Percentiles rank a stretch among this genome's conserved stretches.
phyloP scores from a whole-genome alignment of 2,113 vertebrate genomes.

The Apeltes quadracus region DNA sequence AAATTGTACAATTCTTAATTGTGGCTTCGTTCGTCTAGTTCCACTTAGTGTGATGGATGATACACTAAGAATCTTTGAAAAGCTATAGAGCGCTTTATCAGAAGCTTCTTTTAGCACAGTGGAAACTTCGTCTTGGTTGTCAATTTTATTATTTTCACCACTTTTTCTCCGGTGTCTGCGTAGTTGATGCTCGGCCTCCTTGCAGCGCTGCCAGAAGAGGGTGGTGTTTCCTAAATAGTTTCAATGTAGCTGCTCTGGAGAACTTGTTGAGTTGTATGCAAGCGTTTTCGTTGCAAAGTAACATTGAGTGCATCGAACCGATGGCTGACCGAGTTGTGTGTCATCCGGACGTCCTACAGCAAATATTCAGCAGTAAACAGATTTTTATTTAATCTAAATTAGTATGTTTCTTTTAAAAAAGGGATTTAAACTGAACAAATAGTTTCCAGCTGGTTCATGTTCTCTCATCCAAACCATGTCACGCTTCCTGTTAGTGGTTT shows the following conservation, averaged over 20 bases:
- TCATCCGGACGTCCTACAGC: neutral
- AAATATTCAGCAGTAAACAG: neutral
- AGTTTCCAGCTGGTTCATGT: constrained; percentile 37
- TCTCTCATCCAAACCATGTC: constrained; percentile 22
- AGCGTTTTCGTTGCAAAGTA: neutral
- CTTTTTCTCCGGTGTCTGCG: too few species aligned
- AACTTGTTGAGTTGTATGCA: neutral
- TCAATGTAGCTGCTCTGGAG: neutral
- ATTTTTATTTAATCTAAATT: neutral
- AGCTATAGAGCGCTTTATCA: neutral
- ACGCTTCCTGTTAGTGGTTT: constrained; percentile 28
- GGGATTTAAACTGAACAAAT: constrained; percentile 36
- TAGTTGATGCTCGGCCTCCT: neutral
- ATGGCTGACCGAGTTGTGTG: too few species aligned
- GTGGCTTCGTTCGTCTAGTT: neutral
- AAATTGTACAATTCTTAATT: constrained; percentile 18
- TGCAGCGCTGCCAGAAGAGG: constrained; percentile 48
- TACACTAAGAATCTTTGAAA: neutral
- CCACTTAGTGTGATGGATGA: neutral
- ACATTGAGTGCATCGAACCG: neutral
- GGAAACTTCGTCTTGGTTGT: too few species aligned
- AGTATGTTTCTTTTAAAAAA: neutral
- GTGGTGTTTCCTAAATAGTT: constrained; percentile 51
- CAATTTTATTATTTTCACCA: too few species aligned
- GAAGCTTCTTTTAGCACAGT: too few species aligned